These are phyloP conservation scores for Aleadryas rufinucha DNA, from an alignment of 2,113 vertebrate species.

Conservation along the genomic window DNA sequence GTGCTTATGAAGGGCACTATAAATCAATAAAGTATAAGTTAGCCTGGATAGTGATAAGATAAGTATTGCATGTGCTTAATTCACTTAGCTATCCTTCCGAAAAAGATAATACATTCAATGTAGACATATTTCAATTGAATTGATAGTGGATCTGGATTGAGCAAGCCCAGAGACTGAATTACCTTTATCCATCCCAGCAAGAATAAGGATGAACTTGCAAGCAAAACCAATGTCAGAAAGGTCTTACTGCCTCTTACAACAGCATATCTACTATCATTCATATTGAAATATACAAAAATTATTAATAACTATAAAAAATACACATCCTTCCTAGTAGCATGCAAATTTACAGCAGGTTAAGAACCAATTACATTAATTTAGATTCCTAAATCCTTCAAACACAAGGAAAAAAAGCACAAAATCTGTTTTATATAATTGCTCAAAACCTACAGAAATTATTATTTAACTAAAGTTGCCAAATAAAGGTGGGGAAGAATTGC, in stretches of 20 bases:
- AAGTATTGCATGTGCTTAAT: conserved; percentile 67
- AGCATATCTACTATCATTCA: background rate
- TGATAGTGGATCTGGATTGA: conserved; percentile 71
- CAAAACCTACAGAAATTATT: background rate
- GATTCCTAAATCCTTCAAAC: conserved; percentile 15
- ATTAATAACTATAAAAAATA: conserved; percentile 29
- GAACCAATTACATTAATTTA: background rate
- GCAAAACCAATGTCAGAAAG: conserved; percentile 67
- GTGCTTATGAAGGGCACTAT: conserved; percentile 43
- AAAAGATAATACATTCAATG: conserved; percentile 69
- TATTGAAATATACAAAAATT: conserved; percentile 30
- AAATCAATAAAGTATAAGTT: conserved; percentile 65
- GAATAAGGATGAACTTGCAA: conserved; percentile 63
- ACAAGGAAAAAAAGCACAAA: background rate
- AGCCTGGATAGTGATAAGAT: conserved; percentile 63
- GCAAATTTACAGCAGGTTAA: background rate
- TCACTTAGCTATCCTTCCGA: conserved; percentile 62
- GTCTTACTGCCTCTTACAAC: conserved; percentile 42
- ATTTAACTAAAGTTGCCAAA: background rate
- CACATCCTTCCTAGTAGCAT: background rate
- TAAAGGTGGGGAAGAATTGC: background rate
- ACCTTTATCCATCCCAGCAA: conserved; percentile 63
- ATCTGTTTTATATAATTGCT: background rate
- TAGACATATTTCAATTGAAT: conserved; percentile 71
- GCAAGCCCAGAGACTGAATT: conserved; percentile 65